Conservation (phyloP, 2,113 vertebrate genomes). For the Brachyhypopomus gauderio region DNA sequence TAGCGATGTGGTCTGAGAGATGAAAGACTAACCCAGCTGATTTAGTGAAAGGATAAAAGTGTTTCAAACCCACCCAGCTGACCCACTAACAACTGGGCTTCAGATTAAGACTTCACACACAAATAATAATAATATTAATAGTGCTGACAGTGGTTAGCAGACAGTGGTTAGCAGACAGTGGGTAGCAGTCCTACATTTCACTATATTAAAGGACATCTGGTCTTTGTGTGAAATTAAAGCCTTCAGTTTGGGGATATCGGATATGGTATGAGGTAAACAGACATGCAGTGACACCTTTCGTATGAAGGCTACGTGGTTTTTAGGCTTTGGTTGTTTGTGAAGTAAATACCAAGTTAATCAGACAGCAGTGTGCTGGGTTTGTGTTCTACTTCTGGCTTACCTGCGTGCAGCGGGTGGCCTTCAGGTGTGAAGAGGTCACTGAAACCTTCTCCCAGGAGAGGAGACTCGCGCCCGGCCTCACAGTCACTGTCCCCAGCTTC, state of each 20-base stretch:
- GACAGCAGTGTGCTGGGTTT: background rate
- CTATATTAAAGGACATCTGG: background rate
- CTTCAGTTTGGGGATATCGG: background rate
- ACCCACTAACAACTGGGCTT: constrained; percentile 46
- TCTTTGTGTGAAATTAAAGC: background rate
- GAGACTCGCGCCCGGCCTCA: constrained; percentile 94
- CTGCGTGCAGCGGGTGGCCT: constrained; percentile 90
- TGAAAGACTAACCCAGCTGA: constrained; percentile 67
- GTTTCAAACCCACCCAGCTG: constrained; percentile 46
- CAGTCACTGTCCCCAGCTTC: constrained; percentile 99
- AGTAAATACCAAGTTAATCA: too few relatives aligned
- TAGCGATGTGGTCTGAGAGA: constrained; percentile 49
- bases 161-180: too few relatives aligned
- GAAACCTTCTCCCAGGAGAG: constrained; percentile 94
- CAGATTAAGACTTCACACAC: constrained; percentile 32
- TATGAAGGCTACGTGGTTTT: background rate
- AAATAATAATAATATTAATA: constrained; percentile 48
- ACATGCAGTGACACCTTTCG: background rate
- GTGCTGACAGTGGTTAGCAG: background rate
- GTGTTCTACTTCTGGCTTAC: constrained; percentile 71
- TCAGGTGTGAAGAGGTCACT: constrained; percentile 91
- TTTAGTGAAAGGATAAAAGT: constrained; percentile 52
- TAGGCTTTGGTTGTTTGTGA: too few relatives aligned
- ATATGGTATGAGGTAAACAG: background rate
- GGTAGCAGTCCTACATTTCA: too few relatives aligned